Base-by-base conservation (phyloP, 1,140 invertebrate species). In the Pectinophora gossypiella region DNA sequence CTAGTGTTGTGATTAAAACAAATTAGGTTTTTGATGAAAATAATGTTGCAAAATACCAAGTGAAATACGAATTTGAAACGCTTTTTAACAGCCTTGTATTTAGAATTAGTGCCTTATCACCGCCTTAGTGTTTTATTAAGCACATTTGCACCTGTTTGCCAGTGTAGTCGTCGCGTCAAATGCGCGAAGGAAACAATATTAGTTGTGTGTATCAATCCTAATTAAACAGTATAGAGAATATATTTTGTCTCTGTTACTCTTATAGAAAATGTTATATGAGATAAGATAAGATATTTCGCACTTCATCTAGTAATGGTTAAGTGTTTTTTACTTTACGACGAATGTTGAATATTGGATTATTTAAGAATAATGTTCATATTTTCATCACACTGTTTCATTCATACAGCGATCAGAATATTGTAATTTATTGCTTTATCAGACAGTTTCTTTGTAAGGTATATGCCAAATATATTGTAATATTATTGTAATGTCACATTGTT, bases 391-490 rank as follows among this genome's bases (percentile, higher is more conserved):
- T 19, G 56, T 56, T 59, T 56, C 36, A 53, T 2, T 32, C n/a
- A 32, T 32, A 32, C 27, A 12, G n/a, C 27, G 22, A 32, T 12
- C 2, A 32, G 2, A n/a, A 32, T 32, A 32, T 32, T 32, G 61
- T 72, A 75, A 80, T 74, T 80, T 73, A 77, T 32, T 32, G 7
- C 27, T 32, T 32, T n/a, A n/a, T n/a, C 27, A 32, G n/a, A n/a
- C 21, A 59, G 61, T 59, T 67, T 78, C 67, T 71, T 78, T 66
- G 51, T 83, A 78, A 85, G 64, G 76, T 83, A 69, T 80, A 86
- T 80, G 79, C 83, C 83, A 86, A 86, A 86, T 86, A 86, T 86
- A 84, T 85, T 84, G 75, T 83, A 83, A 76, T 82, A 82, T 65
- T 68, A 49, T 64, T 64, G 46, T 65, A 52, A 71, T 69, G 72